Evolutionary conservation across 2,113 vertebrate genomes (phyloP), one percentile per base, ranked within the genome.

Genomic region (Rhinoderma darwinii): DNA sequence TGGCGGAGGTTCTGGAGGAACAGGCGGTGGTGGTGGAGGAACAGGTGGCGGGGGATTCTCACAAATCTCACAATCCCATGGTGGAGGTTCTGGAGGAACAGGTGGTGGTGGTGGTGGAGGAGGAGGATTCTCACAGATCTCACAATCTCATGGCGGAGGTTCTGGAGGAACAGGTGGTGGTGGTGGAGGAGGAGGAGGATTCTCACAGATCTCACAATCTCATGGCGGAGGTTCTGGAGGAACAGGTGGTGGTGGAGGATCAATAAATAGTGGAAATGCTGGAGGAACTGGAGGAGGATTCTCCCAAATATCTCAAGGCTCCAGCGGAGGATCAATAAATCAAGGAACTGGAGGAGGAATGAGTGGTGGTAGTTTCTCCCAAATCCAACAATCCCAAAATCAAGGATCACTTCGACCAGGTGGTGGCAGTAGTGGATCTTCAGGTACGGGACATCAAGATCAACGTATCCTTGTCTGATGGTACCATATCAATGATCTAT

Each of bases 81-180:
- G 27, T 27, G 27, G 15, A 0, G 22, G 22, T 18, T 47, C 27
- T 30, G 77, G 41, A 77, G 7, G 6, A 11, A n/a, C n/a, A n/a
- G n/a, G n/a, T n/a, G 73, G 35, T 14, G 32, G 70, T 51, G 12
- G 8, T 11, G 50, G 41, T 25, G 41, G 63, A 27, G 82, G 82
- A 15, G 82, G 82, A 2, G 83, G 73, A 27, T 18, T 70, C 32
- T 22, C 61, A 22, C 81, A 83, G 43, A 44, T 59, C 9, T 76
- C 72, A 3, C 83, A 84, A 43, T 44, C 37, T 51, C 83, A 84
- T 39, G 43, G 47, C 39, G 27, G 51, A 56, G 41, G 66, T 32
- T 1, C 4, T 68, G 4, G 17, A 35, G n/a, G 59, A 50, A 50
- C 47, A 30, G 27, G 27, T 66, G 61, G 35, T 14, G 32, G 70